These are phyloP conservation scores for Mohoua ochrocephala DNA, from an alignment of 2,113 vertebrate species.

Conservation along the genomic window DNA sequence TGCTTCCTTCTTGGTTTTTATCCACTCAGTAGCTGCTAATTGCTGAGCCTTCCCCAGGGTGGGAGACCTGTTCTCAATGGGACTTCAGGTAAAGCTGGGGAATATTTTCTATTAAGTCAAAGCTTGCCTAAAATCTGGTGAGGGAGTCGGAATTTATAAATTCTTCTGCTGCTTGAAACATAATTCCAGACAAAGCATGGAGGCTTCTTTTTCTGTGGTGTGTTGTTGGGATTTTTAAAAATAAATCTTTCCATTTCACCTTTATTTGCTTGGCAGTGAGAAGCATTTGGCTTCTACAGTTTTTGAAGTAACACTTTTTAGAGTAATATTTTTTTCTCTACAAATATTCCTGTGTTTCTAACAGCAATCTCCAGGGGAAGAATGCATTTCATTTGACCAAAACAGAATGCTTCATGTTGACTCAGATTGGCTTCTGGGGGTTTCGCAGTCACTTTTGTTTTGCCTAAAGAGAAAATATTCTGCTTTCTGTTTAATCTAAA, in stretches of 20 bases:
- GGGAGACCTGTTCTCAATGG: not conserved
- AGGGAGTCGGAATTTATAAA: not conserved
- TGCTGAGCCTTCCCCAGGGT: not conserved
- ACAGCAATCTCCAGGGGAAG: slow-evolving; percentile 11
- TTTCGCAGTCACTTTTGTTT: slow-evolving; percentile 36
- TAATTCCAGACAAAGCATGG: not conserved
- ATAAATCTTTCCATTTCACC: not conserved
- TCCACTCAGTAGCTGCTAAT: not conserved
- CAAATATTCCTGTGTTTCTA: not conserved
- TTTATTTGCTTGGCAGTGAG: not conserved
- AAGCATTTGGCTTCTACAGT: not conserved
- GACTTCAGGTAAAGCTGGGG: not conserved
- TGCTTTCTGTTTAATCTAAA: slow-evolving; percentile 33
- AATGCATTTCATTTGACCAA: slow-evolving; percentile 46
- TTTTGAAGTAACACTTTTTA: not conserved
- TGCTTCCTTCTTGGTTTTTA: not conserved
- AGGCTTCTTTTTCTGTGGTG: not conserved
- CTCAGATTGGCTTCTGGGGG: slow-evolving; percentile 32
- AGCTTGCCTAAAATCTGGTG: not conserved
- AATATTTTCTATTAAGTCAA: not conserved
- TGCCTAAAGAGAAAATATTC: slow-evolving; percentile 51
- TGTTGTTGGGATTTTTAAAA: not conserved
- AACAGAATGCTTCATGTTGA: slow-evolving; percentile 36
- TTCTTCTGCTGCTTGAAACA: not conserved
- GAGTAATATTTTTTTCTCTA: not conserved